Base-by-base conservation (phyloP, 1,140 invertebrate species). In the Monochamus saltuarius region DNA sequence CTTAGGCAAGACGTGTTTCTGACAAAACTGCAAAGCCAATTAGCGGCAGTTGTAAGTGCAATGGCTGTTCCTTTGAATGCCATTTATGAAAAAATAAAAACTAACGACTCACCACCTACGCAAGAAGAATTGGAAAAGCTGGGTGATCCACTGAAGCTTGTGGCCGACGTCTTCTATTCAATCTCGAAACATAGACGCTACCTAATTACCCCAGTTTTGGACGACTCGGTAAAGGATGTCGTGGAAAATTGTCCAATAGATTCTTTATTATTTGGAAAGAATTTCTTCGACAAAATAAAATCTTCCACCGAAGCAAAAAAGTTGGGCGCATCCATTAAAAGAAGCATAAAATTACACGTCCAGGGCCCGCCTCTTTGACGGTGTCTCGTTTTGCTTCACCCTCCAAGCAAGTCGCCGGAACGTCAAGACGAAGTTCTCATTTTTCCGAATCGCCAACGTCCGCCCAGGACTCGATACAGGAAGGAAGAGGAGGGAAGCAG, bases 231-330 rank as follows among this genome's bases (percentile, higher is more conserved):
- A 43, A 14, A n/a, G 13, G 17, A 4, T 2, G 9, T 43, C n/a
- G 9, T 10, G n/a, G 13, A 13, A 35, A 39, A 35, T 11, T 53
- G 51, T 13, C 2, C 22, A 36, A 53, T 37, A n/a, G 51, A 40
- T 39, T 14, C 35, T 14, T 53, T 35, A 7, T 22, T 56, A 16
- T 47, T 47, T 49, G 54, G 54, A 29, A 2, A 29, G 13, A 29
- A 43, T 38, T 56, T 56, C 17, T 8, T 17, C 8, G 54, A 56
- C 51, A 16, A 46, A 16, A 8, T 56, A 46, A 56, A 54, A 54
- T 29, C 47, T 50, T 17, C 14, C 13, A 19, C 13, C 29, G 13
- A 11, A 1, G 51, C 19, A n/a, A 35, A 37, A 16, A 35, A 53
- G 19, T 11, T 38, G 11, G 36, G 29, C 8, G 7, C 7, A 1